Conservation (phyloP, 2,113 vertebrate species). For the Oryctolagus cuniculus region DNA sequence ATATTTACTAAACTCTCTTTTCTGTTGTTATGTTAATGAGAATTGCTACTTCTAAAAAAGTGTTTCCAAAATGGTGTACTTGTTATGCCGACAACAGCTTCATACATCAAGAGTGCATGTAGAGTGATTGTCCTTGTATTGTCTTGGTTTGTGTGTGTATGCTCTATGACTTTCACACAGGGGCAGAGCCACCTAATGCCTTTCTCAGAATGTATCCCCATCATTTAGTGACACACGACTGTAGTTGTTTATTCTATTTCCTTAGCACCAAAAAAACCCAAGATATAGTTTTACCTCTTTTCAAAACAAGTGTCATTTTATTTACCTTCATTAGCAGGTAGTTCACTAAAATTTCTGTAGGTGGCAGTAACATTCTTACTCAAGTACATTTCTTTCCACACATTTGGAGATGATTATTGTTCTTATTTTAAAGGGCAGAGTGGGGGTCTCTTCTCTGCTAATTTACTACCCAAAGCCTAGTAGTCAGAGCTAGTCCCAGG, state of each 20-base stretch:
- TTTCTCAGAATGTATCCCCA: not conserved
- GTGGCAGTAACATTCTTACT: constrained; percentile 53
- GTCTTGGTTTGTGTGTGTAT: not conserved
- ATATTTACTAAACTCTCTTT: not conserved
- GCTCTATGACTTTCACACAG: not conserved
- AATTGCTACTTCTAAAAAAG: not conserved
- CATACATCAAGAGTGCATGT: no score
- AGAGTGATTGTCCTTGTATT: not conserved
- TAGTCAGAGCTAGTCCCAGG: no score
- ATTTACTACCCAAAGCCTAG: no score
- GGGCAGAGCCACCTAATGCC: not conserved
- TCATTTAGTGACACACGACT: not conserved
- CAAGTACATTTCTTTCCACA: not conserved
- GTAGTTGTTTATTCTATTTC: constrained; percentile 5
- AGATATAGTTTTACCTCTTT: constrained; percentile 16
- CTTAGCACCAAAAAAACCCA: constrained; percentile 1
- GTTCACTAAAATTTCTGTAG: constrained; percentile 61
- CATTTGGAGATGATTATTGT: no score
- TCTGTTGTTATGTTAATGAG: no score
- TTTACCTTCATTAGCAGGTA: not conserved
- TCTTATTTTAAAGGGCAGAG: no score
- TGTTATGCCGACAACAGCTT: not conserved
- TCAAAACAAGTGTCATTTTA: not conserved
- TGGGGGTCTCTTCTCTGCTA: no score
- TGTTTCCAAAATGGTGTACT: not conserved